Evolutionary conservation across 2,113 vertebrate species (phyloP), one percentile per base, ranked within the genome.

Genomic region (Genyomyrus donnyi): DNA sequence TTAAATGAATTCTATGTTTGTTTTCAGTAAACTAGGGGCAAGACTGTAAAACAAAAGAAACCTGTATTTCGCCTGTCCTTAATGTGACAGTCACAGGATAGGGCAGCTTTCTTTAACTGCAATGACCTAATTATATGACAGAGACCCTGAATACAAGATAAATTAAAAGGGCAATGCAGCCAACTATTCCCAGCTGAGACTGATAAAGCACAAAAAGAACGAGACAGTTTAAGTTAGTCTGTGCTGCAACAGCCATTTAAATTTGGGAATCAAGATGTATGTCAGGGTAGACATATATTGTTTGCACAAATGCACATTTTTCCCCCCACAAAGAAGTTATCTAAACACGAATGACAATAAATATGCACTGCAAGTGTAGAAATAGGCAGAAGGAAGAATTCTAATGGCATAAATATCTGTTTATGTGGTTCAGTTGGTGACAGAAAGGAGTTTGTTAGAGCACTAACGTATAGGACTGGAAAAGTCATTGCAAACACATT

Each of bases 51-150:
- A 56, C 31, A 53, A 87, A 35, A n/a, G 58, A 45, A 49, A 52
- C n/a, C 31, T 35, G 11, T 45, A 77, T 70, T 86, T 46, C 31
- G 7, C 49, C 31, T 70, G 21, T 88, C 49, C 50, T 83, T 45
- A 77, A 35, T 88, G 39, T 84, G 87, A 3, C n/a, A 45, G 35
- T 50, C 77, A 85, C 27, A 52, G 77, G 35, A 48, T n/a, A 89
- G 24, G 62, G 48, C 27, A 88, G 27, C 89, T 77, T 90, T 90
- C 85, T 77, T 87, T 87, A 50, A 77, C 74, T 77, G 66, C 86
- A 42, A 21, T 90, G 87, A 90, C 90, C 90, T 90, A 86, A 89
- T 90, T 90, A 88, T 90, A 48, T 90, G 90, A 89, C 90, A 90
- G 87, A 85, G 46, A n/a, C 66, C 50, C 90, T 62, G 87, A 53